Evolutionary conservation across 2,113 vertebrate species (phyloP).

Genomic region (Promerops cafer): DNA sequence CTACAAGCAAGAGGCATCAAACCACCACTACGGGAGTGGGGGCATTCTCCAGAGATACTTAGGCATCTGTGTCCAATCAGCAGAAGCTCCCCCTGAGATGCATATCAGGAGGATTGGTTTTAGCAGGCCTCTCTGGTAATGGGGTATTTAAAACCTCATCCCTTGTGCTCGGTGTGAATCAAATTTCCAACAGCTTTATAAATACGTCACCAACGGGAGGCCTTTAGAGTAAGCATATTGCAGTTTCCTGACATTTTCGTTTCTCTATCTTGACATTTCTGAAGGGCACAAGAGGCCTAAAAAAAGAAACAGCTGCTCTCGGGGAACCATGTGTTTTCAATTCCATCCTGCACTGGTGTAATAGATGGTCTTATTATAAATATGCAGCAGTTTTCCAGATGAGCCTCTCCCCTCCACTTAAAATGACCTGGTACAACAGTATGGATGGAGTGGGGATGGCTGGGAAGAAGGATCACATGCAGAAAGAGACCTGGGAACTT

Average conservation of each 20-base stretch:
- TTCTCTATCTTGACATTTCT: slow-evolving; percentile 71
- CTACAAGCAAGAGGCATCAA: background rate
- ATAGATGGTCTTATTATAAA: slow-evolving; percentile 47
- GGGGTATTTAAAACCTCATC: background rate
- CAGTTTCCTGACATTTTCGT: slow-evolving; percentile 72
- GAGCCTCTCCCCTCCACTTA: background rate
- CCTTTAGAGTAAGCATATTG: slow-evolving; percentile 49
- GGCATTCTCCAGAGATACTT: background rate
- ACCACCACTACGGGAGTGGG: background rate
- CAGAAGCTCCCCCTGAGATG: background rate
- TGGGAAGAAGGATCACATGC: background rate
- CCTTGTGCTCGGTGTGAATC: background rate
- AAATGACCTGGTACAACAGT: background rate
- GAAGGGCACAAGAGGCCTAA: slow-evolving; percentile 66
- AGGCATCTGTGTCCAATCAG: background rate
- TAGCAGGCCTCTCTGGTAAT: background rate
- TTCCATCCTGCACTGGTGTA: slow-evolving; percentile 33
- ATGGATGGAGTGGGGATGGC: rapidly evolving
- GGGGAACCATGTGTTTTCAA: slow-evolving; percentile 70
- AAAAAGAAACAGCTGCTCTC: slow-evolving; percentile 55
- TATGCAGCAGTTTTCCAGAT: slow-evolving; percentile 28
- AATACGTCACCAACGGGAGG: slow-evolving; percentile 33
- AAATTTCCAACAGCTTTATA: slow-evolving; percentile 52
- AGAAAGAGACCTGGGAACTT: background rate
- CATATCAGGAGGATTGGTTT: background rate